These are phyloP conservation scores for Pangasius djambal DNA, from an alignment of 2,797 vertebrate species.

Conservation along the genomic window DNA sequence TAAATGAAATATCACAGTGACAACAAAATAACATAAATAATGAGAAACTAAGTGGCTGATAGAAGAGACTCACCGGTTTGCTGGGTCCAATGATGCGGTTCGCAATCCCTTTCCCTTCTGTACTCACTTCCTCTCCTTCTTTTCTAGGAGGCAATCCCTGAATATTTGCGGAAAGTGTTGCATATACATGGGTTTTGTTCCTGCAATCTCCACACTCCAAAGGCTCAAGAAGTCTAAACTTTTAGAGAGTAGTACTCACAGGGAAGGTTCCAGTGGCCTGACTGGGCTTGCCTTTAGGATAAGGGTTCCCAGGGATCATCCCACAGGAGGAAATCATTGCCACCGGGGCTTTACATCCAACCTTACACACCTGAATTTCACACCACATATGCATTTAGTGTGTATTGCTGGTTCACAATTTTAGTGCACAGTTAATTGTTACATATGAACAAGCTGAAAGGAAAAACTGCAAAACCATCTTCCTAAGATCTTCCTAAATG, in stretches of 20 bases:
- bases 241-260: conserved; percentile 74
- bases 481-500: not conserved
- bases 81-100: conserved; percentile 92
- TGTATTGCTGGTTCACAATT: not conserved
- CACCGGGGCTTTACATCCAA: conserved; percentile 95
- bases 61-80: conserved; percentile 83
- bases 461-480: not conserved
- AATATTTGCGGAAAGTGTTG: conserved; percentile 14
- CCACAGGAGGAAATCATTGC: conserved; percentile 99
- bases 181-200: not conserved
- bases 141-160: conserved; percentile 86
- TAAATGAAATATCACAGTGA: not conserved
- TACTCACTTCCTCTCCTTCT: conserved; percentile 87
- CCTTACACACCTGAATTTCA: conserved; percentile 86
- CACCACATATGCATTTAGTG: not conserved
- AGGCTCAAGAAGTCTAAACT: not conserved
- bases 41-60: no score
- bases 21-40: not conserved
- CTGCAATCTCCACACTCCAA: not conserved
- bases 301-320: conserved; percentile 97
- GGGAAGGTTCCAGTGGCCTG: conserved; percentile 92
- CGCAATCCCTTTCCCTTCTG: conserved; percentile 92
- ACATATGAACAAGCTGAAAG: not conserved
- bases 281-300: conserved; percentile 97
- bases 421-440: not conserved